These are phyloP conservation scores for Himantopus leucocephalus DNA, from an alignment of 2,113 vertebrate genomes.

Conservation along the genomic window DNA sequence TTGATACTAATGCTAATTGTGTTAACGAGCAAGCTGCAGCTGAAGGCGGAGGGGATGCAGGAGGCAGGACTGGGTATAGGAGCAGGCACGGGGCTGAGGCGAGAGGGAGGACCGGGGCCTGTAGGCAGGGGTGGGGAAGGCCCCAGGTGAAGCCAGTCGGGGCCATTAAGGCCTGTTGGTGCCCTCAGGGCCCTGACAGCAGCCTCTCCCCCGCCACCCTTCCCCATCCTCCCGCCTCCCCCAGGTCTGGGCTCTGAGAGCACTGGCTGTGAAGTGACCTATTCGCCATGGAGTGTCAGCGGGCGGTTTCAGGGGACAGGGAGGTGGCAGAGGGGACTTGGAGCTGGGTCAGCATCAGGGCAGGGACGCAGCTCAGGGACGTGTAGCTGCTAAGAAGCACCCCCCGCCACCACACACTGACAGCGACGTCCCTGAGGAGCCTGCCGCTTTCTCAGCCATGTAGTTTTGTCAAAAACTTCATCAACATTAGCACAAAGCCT, in stretches of 20 bases:
- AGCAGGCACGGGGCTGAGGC: too few relatives aligned
- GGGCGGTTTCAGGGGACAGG: neutral
- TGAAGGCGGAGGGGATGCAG: neutral
- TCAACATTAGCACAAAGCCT: slow-evolving; percentile 6
- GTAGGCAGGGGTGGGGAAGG: too few relatives aligned
- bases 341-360: neutral
- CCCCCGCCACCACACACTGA: rapidly evolving
- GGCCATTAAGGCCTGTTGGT: neutral
- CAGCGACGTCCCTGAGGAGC: neutral
- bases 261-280: neutral
- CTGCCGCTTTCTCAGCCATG: neutral
- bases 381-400: neutral
- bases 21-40: neutral
- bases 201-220: too few relatives aligned
- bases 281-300: rapidly evolving
- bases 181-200: neutral
- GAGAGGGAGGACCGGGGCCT: neutral
- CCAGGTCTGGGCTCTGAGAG: neutral
- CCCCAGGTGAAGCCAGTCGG: neutral
- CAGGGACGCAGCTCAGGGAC: neutral
- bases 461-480: slow-evolving; percentile 41
- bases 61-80: neutral
- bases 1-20: neutral
- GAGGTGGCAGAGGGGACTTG: neutral
- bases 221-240: rapidly evolving